Conservation (phyloP, 2,797 vertebrate species). For the Buceros bicornis region DNA sequence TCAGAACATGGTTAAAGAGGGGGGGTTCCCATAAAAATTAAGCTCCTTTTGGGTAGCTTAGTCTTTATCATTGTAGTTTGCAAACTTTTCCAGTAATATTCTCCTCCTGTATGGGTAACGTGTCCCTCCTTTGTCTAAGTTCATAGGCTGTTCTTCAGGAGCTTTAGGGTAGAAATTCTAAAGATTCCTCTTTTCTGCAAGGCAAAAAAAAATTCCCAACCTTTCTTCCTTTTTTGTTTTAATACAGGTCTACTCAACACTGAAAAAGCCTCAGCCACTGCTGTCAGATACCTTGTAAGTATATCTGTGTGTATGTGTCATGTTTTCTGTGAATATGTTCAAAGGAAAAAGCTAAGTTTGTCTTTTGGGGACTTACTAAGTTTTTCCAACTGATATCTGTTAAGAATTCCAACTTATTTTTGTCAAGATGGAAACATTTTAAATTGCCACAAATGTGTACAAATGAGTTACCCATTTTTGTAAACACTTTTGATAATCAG, state of each 20-base stretch:
- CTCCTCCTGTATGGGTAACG: background rate
- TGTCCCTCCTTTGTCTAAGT: background rate
- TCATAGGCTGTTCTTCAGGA: background rate
- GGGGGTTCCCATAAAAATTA: background rate
- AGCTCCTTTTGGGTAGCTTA: background rate
- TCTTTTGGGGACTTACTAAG: background rate
- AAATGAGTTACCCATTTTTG: background rate
- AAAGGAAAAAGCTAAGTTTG: background rate
- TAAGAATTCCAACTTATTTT: background rate
- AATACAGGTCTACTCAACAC: background rate
- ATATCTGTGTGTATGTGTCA: fast-evolving
- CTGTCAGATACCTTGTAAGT: slow-evolving; percentile 57
- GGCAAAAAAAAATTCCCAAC: background rate
- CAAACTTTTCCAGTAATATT: background rate
- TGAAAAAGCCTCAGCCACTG: background rate
- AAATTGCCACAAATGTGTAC: background rate
- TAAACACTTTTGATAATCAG: background rate
- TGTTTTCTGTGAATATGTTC: background rate
- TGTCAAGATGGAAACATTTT: background rate
- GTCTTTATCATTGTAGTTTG: background rate
- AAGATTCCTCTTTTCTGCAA: background rate
- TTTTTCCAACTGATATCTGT: background rate
- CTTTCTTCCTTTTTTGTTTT: background rate
- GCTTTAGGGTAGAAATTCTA: background rate
- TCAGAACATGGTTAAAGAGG: background rate